A percentile compares a stretch with the other conserved stretches of the same genome.
These are phyloP conservation scores for Lepidocyrtinus sp. DNA, from an alignment of 2,888 invertebrate genomes.

Conservation along the genomic window DNA sequence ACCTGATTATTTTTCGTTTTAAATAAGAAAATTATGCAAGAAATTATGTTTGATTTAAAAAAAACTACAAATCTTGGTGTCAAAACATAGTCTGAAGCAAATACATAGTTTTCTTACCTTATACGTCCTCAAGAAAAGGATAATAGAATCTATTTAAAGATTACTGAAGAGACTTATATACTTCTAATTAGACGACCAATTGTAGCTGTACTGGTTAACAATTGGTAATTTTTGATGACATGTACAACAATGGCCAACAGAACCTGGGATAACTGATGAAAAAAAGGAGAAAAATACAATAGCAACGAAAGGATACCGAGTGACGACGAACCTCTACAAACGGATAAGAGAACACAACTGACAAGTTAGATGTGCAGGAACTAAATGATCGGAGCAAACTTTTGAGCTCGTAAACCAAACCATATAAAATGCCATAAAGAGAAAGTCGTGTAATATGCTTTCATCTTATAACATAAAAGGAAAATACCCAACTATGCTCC, in stretches of 20 bases:
- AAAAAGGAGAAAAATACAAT: constrained; percentile 75
- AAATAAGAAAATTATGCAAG: no score
- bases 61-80: no score
- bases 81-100: no score
- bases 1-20: no score
- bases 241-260: constrained; percentile 60
- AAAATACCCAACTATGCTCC: no score
- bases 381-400: constrained; percentile 75
- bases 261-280: constrained; percentile 69
- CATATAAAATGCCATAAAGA: neutral
- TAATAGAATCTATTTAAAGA: constrained; percentile 42
- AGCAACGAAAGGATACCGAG: constrained; percentile 72
- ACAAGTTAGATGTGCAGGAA: constrained; percentile 78
- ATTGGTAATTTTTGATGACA: constrained; percentile 42
- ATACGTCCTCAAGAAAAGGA: constrained; percentile 39
- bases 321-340: constrained; percentile 75
- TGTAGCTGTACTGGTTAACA: constrained; percentile 24
- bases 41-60: no score
- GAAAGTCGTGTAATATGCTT: neutral
- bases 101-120: constrained; percentile 46
- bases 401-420: constrained; percentile 55
- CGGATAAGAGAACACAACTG: constrained; percentile 76
- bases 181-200: constrained; percentile 5
- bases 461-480: no score
- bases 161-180: constrained; percentile 37